A percentile compares a stretch with the other conserved stretches of the same genome.
phyloP scores from a whole-genome alignment of 23 tunicate species.

The Trididemnum nubilum region DNA sequence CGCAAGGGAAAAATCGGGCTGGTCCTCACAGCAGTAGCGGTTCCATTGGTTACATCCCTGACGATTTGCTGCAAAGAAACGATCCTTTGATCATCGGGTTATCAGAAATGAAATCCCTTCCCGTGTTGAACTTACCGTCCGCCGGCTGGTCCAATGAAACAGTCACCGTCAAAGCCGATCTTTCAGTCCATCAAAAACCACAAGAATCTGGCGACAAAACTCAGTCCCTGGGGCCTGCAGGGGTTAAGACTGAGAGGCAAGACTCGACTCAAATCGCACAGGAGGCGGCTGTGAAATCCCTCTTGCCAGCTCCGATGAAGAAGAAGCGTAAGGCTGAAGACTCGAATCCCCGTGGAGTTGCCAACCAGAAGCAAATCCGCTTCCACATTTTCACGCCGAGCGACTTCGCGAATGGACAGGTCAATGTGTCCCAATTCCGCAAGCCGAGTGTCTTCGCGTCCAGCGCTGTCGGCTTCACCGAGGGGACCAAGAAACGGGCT shows the following conservation, averaged over 20 bases:
- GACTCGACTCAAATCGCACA: conserved; percentile 28
- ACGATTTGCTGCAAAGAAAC: background rate
- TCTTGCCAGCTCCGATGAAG: conserved; percentile 43
- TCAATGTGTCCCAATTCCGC: conserved; percentile 60
- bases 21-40: background rate
- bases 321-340: conserved; percentile 43
- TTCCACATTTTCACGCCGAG: conserved; percentile 67
- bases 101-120: conserved; percentile 37
- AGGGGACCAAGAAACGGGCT: background rate
- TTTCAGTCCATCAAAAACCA: background rate
- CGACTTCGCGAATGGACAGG: conserved; percentile 48
- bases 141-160: conserved; percentile 58
- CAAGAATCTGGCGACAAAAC: conserved; percentile 50
- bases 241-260: conserved; percentile 2
- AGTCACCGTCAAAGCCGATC: conserved; percentile 4
- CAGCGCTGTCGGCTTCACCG: background rate
- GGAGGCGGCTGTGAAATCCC: conserved; percentile 2
- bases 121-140: conserved; percentile 51
- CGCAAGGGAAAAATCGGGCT: background rate
- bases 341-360: background rate
- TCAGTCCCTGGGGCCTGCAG: conserved; percentile 53
- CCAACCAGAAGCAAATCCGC: conserved; percentile 20
- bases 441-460: conserved; percentile 59
- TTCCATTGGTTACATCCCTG: conserved; percentile 13
- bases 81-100: background rate